These are phyloP conservation scores for Cyanistes caeruleus DNA, from an alignment of 2,113 vertebrate genomes.

Conservation along the genomic window DNA sequence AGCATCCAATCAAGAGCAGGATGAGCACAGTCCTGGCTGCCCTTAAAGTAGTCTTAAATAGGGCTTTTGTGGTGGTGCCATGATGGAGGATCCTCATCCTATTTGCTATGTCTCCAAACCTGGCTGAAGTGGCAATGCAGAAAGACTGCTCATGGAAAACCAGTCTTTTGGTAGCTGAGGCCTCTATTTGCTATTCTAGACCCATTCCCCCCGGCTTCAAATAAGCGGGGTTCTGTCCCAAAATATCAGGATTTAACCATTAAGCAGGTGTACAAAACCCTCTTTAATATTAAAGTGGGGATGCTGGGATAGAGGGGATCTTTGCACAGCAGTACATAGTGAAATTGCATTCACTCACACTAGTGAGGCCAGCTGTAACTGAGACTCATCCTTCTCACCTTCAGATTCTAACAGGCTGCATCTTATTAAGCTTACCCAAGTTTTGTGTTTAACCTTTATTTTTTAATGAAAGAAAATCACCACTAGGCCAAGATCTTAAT, in stretches of 20 bases:
- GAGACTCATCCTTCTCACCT: neutral
- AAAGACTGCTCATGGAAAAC: neutral
- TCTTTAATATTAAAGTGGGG: neutral
- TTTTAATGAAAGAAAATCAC: neutral
- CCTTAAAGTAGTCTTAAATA: neutral
- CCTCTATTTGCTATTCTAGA: neutral
- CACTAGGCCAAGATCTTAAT: neutral
- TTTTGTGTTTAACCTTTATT: neutral
- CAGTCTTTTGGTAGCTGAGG: neutral
- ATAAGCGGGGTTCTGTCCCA: neutral
- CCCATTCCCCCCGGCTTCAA: neutral
- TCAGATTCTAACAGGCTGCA: neutral
- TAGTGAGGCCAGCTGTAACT: neutral
- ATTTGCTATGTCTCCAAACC: neutral
- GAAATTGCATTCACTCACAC: neutral
- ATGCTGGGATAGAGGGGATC: rapidly evolving
- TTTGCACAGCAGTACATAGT: neutral
- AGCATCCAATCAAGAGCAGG: neutral
- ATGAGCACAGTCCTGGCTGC: neutral
- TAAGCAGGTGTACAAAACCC: neutral
- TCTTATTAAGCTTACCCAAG: neutral
- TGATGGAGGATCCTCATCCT: neutral
- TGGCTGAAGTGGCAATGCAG: neutral
- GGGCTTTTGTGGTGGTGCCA: neutral
- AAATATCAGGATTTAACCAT: neutral